phyloP scores from a whole-genome alignment of 2,888 invertebrate genomes.

The Augiades crinisus region DNA sequence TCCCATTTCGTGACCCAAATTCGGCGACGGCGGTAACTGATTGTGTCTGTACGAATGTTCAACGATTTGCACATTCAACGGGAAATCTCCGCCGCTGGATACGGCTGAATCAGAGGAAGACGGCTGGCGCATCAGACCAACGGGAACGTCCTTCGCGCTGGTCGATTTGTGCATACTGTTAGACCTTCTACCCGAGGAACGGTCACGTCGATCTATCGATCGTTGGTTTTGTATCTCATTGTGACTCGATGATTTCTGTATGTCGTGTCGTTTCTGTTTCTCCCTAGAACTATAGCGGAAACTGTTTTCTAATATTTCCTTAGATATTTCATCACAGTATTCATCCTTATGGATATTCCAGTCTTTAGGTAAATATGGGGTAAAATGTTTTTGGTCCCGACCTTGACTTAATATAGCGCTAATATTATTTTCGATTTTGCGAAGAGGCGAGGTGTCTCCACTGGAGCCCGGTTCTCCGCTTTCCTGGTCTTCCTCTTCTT shows the following conservation, averaged over 20 bases:
- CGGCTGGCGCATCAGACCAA: conserved; percentile 77
- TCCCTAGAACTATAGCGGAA: conserved; percentile 78
- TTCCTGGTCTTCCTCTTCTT: conserved; percentile 86
- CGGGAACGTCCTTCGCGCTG: conserved; percentile 87
- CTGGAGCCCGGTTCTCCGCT: conserved; percentile 82
- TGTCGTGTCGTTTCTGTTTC: conserved; percentile 78
- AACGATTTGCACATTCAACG: conserved; percentile 84
- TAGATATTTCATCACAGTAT: conserved; percentile 78
- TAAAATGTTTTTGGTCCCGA: conserved; percentile 78
- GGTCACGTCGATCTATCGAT: conserved; percentile 73
- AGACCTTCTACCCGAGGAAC: conserved; percentile 71
- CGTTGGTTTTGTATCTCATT: conserved; percentile 82
- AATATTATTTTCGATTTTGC: conserved; percentile 87
- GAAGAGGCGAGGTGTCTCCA: conserved; percentile 84
- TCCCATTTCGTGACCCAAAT: conserved; percentile 65
- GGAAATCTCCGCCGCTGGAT: conserved; percentile 81
- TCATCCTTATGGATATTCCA: conserved; percentile 82
- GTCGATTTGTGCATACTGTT: conserved; percentile 88
- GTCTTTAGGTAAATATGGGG: conserved; percentile 79
- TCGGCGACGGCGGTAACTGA: conserved; percentile 67
- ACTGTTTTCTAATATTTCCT: conserved; percentile 76
- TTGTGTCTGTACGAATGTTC: conserved; percentile 78
- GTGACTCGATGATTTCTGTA: conserved; percentile 83
- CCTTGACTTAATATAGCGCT: conserved; percentile 84
- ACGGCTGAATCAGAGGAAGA: conserved; percentile 77